Percentiles rank a stretch among this genome's conserved stretches.
Conservation (phyloP, 35 echinoderm and acorn worm genomes). For the Acanthaster planci region DNA sequence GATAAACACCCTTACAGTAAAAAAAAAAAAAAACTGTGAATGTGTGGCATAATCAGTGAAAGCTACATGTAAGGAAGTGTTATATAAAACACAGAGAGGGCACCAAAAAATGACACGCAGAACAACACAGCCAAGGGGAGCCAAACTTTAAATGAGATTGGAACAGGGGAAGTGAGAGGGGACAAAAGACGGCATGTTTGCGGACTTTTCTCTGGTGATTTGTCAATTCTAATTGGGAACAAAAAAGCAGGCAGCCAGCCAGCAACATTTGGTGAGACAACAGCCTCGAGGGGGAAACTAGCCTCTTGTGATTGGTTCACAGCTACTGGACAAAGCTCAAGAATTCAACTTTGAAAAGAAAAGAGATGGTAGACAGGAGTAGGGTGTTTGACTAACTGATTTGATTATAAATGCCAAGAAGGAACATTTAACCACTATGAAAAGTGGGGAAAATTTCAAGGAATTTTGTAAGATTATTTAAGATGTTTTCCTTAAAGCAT, state of each 20-base stretch:
- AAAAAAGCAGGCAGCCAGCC: conserved; percentile 13
- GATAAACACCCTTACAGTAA: background rate
- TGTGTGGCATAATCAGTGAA: background rate
- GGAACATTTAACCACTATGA: too few relatives aligned
- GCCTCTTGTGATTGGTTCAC: too few relatives aligned
- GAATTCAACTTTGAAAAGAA: too few relatives aligned
- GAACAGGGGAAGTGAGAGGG: background rate
- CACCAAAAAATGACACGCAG: background rate
- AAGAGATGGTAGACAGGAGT: too few relatives aligned
- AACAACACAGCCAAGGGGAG: background rate
- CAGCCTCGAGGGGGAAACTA: conserved; percentile 25
- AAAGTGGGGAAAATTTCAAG: too few relatives aligned
- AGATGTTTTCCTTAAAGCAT: too few relatives aligned
- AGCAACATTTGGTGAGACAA: conserved; percentile 51
- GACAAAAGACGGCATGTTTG: conserved; percentile 10
- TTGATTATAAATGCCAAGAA: too few relatives aligned
- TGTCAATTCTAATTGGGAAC: conserved; percentile 37
- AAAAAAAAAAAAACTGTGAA: conserved; percentile 1
- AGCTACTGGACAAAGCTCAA: too few relatives aligned
- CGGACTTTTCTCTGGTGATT: conserved; percentile 18
- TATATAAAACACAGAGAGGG: background rate
- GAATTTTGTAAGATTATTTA: too few relatives aligned
- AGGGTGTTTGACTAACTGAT: too few relatives aligned
- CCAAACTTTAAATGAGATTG: background rate
- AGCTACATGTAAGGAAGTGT: too few relatives aligned